Percentiles rank a stretch among this genome's conserved stretches.
Conservation (phyloP, 2,888 invertebrate species). For the Calameuta filiformis region DNA sequence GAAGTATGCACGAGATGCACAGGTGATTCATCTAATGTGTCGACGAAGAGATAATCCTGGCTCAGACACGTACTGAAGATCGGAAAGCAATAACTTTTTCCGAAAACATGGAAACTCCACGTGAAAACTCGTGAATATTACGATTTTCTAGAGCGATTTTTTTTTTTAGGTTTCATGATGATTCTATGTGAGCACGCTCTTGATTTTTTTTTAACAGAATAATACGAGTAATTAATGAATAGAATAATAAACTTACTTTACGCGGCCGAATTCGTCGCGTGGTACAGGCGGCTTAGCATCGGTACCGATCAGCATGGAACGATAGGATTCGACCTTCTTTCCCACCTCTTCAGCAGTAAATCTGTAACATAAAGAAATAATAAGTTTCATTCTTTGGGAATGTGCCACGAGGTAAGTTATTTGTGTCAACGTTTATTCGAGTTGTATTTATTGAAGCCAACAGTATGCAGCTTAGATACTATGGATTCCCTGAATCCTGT, state of each 20-base stretch:
- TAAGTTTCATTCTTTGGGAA: background rate
- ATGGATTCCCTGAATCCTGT: background rate
- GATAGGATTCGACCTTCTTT: slow-evolving; percentile 86
- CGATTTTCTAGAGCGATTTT: background rate
- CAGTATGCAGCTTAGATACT: background rate
- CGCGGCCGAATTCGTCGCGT: slow-evolving; percentile 87
- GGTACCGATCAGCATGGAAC: slow-evolving; percentile 85
- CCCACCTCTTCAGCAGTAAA: slow-evolving; percentile 87
- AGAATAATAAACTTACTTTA: slow-evolving; percentile 72
- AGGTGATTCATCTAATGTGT: background rate
- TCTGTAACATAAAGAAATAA: slow-evolving; percentile 72
- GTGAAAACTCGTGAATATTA: background rate
- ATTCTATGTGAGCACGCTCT: background rate
- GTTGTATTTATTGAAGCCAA: slow-evolving; percentile 3
- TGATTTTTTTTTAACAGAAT: background rate
- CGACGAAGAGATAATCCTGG: slow-evolving; percentile 23
- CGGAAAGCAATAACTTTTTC: background rate
- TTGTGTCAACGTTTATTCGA: background rate
- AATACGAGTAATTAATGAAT: slow-evolving; percentile 8
- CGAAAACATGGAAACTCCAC: background rate
- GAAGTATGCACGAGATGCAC: background rate
- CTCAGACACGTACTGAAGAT: slow-evolving; percentile 21
- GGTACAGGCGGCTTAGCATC: slow-evolving; percentile 71
- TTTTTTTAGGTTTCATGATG: background rate
- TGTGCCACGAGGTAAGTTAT: background rate